Base-by-base conservation (phyloP, 2,888 invertebrate genomes). In the Callyntrura sp. region DNA sequence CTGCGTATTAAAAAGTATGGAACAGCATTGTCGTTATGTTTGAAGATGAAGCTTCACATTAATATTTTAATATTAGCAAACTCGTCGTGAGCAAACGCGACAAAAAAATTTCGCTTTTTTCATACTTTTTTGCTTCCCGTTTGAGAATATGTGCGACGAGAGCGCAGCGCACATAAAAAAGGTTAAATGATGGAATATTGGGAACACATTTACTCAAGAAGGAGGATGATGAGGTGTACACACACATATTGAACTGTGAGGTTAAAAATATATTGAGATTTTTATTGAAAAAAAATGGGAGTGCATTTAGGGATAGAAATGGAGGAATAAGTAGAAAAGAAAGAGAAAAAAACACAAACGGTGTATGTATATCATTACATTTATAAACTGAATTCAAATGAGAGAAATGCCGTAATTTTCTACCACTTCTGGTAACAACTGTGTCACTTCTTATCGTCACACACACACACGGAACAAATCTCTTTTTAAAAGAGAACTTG, bases 381-480 rank as follows among this genome's bases (percentile, higher is more conserved):
- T n/a, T n/a, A n/a, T n/a, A n/a, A n/a, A n/a, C n/a, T n/a, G n/a
- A n/a, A n/a, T n/a, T n/a, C n/a, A n/a, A 62, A 62, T 23, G 11
- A 9, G 11, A 62, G 6, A 9, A 57, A n/a, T 5, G 11, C n/a
- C n/a, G 62, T 62, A 62, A 62, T 62, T 62, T 62, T 23, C 11
- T 3, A 5, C n/a, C n/a, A n/a, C n/a, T n/a, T n/a, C 62, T 23
- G 17, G 62, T 62, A 65, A 25, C 65, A 23, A n/a, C 65, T 65
- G 65, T 25, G 65, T 65, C 65, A 65, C 65, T 28, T 28, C 23
- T 65, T n/a, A n/a, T n/a, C n/a, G n/a, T n/a, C n/a, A n/a, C n/a
- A n/a, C n/a, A n/a, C n/a, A n/a, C 28, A 65, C 28, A 65, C 28
- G 25, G 28, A 65, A 25, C 65, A 65, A 65, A 14, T 14, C 14